Percentiles rank a stretch among this genome's conserved stretches.
phyloP scores from a whole-genome alignment of 2,888 invertebrate genomes.

The Leptinotarsa juncta region DNA sequence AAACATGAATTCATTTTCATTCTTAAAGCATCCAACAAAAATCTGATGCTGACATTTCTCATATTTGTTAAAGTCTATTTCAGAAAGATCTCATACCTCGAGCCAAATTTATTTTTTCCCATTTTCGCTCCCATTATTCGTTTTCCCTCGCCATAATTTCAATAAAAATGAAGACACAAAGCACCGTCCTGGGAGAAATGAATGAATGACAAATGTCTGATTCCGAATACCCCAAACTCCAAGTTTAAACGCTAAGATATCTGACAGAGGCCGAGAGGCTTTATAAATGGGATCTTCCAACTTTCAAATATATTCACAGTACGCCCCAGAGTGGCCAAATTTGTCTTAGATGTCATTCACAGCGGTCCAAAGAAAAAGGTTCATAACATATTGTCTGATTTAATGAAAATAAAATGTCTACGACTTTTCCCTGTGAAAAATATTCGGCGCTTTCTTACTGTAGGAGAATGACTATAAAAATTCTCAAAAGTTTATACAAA shows the following conservation, averaged over 20 bases:
- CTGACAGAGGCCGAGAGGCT: conserved; percentile 43
- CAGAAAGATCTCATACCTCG: background rate
- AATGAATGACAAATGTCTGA: conserved; percentile 18
- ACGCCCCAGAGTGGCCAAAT: conserved; percentile 54
- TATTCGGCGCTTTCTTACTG: conserved; percentile 49
- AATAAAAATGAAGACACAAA: conserved; percentile 1
- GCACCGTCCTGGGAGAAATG: conserved; percentile 6
- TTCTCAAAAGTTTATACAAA: background rate
- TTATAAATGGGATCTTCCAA: conserved; percentile 56
- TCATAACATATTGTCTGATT: conserved; percentile 62
- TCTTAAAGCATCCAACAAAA: background rate
- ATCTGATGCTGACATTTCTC: background rate
- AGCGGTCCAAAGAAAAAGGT: conserved; percentile 57
- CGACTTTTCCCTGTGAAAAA: conserved; percentile 50
- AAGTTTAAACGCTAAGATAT: conserved; percentile 21
- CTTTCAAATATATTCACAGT: conserved; percentile 47
- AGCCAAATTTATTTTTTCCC: conserved; percentile 5
- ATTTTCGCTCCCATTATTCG: background rate
- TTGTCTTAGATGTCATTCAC: conserved; percentile 59
- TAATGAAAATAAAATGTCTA: conserved; percentile 60
- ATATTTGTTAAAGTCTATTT: background rate
- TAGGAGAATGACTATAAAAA: background rate
- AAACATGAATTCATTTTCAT: background rate
- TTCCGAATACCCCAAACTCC: conserved; percentile 6
- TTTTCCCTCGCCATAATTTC: conserved; percentile 9